Conservation (phyloP, 64 coral and sea anemone genomes). For the Orbicella faveolata region DNA sequence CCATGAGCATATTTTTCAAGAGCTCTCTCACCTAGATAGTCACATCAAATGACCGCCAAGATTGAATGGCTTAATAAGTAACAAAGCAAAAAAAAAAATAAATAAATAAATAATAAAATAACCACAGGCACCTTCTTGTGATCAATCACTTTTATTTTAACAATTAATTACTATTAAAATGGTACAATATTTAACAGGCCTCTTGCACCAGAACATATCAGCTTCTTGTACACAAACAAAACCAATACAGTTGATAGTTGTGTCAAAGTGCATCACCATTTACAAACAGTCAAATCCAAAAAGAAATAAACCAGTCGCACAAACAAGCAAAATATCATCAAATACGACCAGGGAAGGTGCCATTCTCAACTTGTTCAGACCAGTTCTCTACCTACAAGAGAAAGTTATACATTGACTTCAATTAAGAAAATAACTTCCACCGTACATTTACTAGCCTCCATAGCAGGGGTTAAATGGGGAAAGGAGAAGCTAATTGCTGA, state of each 20-base stretch:
- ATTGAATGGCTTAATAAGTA: not conserved
- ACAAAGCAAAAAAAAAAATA: not conserved
- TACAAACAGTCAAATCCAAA: not conserved
- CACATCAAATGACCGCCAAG: too few relatives aligned
- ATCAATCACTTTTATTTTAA: conserved; percentile 11
- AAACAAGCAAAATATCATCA: conserved; percentile 23
- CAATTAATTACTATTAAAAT: not conserved
- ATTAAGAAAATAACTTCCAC: not conserved
- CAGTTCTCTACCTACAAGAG: conserved; percentile 80
- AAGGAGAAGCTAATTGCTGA: too few relatives aligned
- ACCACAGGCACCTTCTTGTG: not conserved
- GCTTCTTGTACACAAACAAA: not conserved
- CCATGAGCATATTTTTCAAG: too few relatives aligned
- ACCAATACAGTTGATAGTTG: not conserved
- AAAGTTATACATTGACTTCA: not conserved
- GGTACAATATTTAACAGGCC: not conserved
- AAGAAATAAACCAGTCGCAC: not conserved
- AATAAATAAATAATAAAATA: not conserved
- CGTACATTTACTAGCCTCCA: too few relatives aligned
- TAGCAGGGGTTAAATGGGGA: too few relatives aligned
- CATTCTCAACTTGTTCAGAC: conserved; percentile 84
- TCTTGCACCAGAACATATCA: not conserved
- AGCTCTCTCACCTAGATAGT: too few relatives aligned
- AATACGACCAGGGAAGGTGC: conserved; percentile 85
- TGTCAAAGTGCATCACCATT: not conserved